Evolutionary conservation across 2,888 invertebrate species (phyloP).

Genomic region (Chrysina gloriosa): DNA sequence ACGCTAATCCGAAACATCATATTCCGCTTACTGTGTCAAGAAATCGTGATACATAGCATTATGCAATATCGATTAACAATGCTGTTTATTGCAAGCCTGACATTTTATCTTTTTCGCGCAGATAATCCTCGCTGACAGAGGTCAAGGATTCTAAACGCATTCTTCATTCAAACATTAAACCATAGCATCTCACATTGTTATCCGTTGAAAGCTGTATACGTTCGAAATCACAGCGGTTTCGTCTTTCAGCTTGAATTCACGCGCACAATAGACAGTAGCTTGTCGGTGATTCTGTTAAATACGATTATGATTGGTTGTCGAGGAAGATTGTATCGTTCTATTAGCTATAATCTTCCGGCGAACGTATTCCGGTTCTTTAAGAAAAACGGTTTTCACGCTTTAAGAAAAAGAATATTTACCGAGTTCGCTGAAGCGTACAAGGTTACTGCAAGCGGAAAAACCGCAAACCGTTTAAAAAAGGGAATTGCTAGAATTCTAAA

Average conservation of each 20-base stretch:
- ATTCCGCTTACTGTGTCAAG: no score
- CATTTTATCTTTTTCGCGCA: slow-evolving; percentile 23
- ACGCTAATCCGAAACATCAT: no score
- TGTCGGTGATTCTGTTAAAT: no score
- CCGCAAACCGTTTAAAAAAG: neutral
- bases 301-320: no score
- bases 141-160: slow-evolving; percentile 16
- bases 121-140: slow-evolving; percentile 19
- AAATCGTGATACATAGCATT: no score
- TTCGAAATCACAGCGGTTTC: neutral
- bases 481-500: neutral
- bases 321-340: no score
- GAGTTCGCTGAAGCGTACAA: neutral
- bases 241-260: neutral
- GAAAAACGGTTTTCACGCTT: neutral
- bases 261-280: no score
- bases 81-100: slow-evolving; percentile 8
- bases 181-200: slow-evolving; percentile 7
- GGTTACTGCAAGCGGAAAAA: neutral
- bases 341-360: no score
- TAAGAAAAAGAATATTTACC: neutral
- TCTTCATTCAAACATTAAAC: neutral
- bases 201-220: neutral
- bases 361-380: no score
- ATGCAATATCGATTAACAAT: neutral